Conservation (phyloP, 2,888 invertebrate species). For the Altica lythri region DNA sequence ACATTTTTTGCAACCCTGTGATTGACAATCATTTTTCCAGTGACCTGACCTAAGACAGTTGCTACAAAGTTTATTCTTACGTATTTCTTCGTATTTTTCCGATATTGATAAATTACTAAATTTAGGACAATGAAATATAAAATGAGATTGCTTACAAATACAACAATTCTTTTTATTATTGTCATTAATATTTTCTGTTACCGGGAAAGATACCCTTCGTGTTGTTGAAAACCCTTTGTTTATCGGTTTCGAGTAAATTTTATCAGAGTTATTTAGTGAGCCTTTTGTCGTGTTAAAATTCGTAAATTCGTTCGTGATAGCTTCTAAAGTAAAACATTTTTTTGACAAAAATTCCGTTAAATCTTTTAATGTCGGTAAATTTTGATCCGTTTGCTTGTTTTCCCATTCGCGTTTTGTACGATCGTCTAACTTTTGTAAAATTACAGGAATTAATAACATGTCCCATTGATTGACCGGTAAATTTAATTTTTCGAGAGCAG, state of each 20-base stretch:
- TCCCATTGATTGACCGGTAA: conserved; percentile 31
- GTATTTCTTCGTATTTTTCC: no score
- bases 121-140: no score
- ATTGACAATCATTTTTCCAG: no score
- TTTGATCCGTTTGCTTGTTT: conserved; percentile 12
- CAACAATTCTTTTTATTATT: no score
- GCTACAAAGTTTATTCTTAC: no score
- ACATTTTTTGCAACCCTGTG: no score
- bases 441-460: conserved; percentile 23
- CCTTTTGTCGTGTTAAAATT: neutral
- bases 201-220: no score
- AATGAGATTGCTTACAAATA: no score
- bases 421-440: conserved; percentile 27
- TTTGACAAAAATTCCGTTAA: conserved; percentile 23
- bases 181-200: no score
- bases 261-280: neutral
- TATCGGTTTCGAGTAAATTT: neutral
- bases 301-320: neutral
- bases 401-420: conserved; percentile 28
- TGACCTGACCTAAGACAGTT: no score
- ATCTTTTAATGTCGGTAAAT: conserved; percentile 19
- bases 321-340: conserved; percentile 27
- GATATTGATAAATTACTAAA: no score
- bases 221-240: no score
- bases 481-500: conserved; percentile 25